Base-by-base conservation (phyloP, 1,140 invertebrate species). In the Macrosteles quadrilineatus region DNA sequence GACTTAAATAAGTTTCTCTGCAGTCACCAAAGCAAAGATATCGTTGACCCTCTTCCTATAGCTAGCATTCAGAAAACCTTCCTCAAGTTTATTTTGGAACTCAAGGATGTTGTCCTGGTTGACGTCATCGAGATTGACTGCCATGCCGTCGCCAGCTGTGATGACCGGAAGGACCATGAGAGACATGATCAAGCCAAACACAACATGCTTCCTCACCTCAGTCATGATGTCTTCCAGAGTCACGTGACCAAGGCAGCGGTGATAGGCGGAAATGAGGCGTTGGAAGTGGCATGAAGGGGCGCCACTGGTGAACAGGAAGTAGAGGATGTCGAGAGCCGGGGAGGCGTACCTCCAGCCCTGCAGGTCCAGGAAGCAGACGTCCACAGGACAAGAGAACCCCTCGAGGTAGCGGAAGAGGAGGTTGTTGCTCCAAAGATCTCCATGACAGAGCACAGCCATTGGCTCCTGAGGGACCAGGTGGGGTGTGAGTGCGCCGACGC, bases 381-480 rank as follows among this genome's bases (percentile, higher is more conserved):
- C 72, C 0, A 74, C 25, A 0, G 78, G 50, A 19, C 14, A 19
- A 4, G 14, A 17, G 14, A 21, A 21, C n/a, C 21, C 47, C n/a
- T 50, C n/a, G 4, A 21, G 21, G 45, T 66, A 75, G 63, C 62
- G 65, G 73, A 84, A 85, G 79, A 85, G 80, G 72, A 85, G 82
- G 70, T 85, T 85, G 71, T 85, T 85, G 14, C 80, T 80, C 83
- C 83, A 85, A 25, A 83, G 82, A 73, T 85, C 84, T 9, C 84
- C 84, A 72, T 85, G 84, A 59, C 73, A 74, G 32, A 74, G 59
- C 21, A 75, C 75, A 1, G 72, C 32, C 3, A 75, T 68, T 14
- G 70, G 73, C 32, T 74, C 73, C 12, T 62, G 53, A 3, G 72
- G 70, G 21, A 29, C 29, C 1, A 72, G 59, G n/a, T 73, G 29